Evolutionary conservation across 2,113 vertebrate genomes (phyloP).

Genomic region (Neolamprologus ventralis): DNA sequence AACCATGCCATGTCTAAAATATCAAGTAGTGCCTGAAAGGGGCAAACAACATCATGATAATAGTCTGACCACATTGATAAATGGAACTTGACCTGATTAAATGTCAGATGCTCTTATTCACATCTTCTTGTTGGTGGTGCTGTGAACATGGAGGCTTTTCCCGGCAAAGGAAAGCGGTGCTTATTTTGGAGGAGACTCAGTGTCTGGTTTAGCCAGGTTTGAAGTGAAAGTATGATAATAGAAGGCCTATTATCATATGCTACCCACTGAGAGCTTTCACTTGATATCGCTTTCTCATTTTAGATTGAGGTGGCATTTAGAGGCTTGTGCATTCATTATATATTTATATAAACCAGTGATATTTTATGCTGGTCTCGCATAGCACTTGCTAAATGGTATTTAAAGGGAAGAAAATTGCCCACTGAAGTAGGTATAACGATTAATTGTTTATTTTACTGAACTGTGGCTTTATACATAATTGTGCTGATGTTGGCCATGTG

Average conservation of each 20-base stretch:
- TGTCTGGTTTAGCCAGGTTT: neutral
- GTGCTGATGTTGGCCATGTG: neutral
- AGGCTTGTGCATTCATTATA: neutral
- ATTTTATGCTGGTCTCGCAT: neutral
- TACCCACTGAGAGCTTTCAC: neutral
- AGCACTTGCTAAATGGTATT: neutral
- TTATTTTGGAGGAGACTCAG: neutral
- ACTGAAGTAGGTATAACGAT: neutral
- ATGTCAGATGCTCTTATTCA: neutral
- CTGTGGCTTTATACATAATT: neutral
- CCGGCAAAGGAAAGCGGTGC: neutral
- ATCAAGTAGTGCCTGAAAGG: neutral
- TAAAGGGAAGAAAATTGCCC: neutral
- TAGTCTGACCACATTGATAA: neutral
- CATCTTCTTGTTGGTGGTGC: neutral
- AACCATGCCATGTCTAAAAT: neutral
- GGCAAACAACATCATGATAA: neutral
- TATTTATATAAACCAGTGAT: neutral
- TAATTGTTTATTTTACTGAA: neutral
- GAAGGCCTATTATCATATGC: neutral
- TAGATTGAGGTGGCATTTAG: neutral
- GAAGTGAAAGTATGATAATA: neutral
- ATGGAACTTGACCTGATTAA: neutral
- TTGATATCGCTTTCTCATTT: neutral
- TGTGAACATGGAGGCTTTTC: neutral